Conservation (phyloP, 2,113 vertebrate genomes). For the Notiomystis cincta region DNA sequence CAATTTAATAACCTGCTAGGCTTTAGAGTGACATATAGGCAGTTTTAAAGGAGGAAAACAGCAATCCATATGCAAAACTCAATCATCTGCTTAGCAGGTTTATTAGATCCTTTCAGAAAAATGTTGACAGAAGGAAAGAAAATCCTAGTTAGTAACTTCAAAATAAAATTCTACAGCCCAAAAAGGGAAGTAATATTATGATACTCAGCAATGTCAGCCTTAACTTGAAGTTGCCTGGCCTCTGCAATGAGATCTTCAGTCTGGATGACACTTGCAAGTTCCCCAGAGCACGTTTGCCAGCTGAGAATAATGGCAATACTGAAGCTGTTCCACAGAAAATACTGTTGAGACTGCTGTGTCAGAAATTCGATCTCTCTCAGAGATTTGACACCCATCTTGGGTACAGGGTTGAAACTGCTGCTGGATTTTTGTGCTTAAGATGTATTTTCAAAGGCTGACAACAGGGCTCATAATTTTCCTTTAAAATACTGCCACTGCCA, state of each 20-base stretch:
- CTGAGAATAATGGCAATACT: neutral
- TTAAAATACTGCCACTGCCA: neutral
- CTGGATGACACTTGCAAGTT: neutral
- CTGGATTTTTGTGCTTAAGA: neutral
- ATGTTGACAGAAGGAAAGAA: neutral
- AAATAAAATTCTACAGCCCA: neutral
- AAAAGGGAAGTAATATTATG: neutral
- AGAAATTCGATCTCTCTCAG: neutral
- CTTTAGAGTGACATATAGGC: neutral
- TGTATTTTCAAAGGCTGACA: neutral
- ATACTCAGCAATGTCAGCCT: neutral
- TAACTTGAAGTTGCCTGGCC: neutral
- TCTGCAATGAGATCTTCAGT: neutral
- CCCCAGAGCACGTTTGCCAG: neutral
- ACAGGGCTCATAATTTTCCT: neutral
- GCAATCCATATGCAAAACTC: neutral
- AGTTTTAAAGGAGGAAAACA: conserved; percentile 1
- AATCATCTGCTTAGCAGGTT: neutral
- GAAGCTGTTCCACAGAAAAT: neutral
- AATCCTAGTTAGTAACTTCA: neutral
- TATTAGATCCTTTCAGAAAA: conserved; percentile 12
- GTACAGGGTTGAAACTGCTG: neutral
- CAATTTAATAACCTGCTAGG: neutral
- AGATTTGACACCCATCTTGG: neutral
- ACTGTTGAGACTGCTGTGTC: neutral